These are phyloP conservation scores for Ophion obscuratus DNA, from an alignment of 2,888 invertebrate species.

Conservation along the genomic window DNA sequence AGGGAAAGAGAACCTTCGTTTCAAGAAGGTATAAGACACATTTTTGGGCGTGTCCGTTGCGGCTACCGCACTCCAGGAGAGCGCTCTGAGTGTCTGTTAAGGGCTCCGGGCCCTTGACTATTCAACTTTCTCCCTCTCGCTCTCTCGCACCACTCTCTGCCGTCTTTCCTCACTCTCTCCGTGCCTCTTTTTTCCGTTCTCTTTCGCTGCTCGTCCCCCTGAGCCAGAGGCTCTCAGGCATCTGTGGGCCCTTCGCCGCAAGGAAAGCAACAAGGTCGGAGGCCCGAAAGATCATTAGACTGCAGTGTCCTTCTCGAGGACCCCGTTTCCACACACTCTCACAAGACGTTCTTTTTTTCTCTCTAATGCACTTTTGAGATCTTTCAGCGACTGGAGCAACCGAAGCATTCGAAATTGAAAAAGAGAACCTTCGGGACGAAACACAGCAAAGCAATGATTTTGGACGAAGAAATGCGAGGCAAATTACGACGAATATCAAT, in stretches of 20 bases:
- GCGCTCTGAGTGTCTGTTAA: constrained; percentile 48
- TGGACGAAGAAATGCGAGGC: no score
- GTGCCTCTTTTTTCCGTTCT: background rate
- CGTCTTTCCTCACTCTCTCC: no score
- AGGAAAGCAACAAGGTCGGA: constrained; percentile 4
- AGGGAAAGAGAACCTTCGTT: no score
- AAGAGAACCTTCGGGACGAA: no score
- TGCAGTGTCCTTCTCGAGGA: background rate
- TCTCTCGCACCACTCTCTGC: background rate
- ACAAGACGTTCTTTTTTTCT: background rate
- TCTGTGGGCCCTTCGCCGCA: background rate
- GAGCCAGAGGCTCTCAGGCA: background rate
- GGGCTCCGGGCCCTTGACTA: constrained; percentile 50
- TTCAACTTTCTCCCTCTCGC: constrained; percentile 7
- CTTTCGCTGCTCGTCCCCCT: background rate
- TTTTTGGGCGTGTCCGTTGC: constrained; percentile 70
- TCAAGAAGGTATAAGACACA: constrained; percentile 6
- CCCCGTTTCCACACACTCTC: background rate
- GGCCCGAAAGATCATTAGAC: background rate
- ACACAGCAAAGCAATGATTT: no score
- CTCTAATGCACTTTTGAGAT: no score
- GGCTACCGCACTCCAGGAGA: constrained; percentile 60
- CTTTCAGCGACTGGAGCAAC: no score
- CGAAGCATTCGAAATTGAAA: no score
- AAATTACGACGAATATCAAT: no score